Conservation (phyloP, 1,140 invertebrate species). For the Condylostylus longicornis region DNA sequence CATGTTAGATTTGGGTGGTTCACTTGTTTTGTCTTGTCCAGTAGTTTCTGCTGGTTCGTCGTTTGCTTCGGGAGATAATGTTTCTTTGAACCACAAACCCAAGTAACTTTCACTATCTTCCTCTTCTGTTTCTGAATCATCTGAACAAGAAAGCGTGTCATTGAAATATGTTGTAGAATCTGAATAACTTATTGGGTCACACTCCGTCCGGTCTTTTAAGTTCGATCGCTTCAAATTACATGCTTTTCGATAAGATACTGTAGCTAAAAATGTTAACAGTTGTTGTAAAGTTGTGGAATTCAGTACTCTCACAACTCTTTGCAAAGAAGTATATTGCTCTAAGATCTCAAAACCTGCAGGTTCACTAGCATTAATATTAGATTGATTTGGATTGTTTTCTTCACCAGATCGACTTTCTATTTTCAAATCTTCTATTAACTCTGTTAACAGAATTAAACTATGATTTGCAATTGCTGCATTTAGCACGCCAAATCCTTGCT, state of each 20-base stretch:
- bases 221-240: conserved; percentile 59
- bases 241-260: conserved; percentile 78
- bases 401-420: conserved; percentile 42
- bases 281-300: conserved; percentile 47
- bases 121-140: conserved; percentile 75
- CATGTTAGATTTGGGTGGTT: conserved; percentile 33
- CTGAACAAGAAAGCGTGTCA: conserved; percentile 77
- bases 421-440: conserved; percentile 51
- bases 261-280: conserved; percentile 71
- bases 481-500: conserved; percentile 67
- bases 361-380: conserved; percentile 30
- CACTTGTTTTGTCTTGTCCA: conserved; percentile 31
- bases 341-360: conserved; percentile 31
- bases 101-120: conserved; percentile 77
- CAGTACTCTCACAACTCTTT: conserved; percentile 34
- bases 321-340: conserved; percentile 35
- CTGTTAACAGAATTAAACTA: conserved; percentile 48
- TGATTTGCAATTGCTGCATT: conserved; percentile 65
- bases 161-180: conserved; percentile 88
- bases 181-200: conserved; percentile 62
- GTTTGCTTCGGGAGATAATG: conserved; percentile 56
- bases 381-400: conserved; percentile 27
- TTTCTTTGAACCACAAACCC: conserved; percentile 86
- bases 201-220: conserved; percentile 62
- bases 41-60: conserved; percentile 39